phyloP scores from a whole-genome alignment of 2,888 invertebrate species.

The Eupelmus urozonus region DNA sequence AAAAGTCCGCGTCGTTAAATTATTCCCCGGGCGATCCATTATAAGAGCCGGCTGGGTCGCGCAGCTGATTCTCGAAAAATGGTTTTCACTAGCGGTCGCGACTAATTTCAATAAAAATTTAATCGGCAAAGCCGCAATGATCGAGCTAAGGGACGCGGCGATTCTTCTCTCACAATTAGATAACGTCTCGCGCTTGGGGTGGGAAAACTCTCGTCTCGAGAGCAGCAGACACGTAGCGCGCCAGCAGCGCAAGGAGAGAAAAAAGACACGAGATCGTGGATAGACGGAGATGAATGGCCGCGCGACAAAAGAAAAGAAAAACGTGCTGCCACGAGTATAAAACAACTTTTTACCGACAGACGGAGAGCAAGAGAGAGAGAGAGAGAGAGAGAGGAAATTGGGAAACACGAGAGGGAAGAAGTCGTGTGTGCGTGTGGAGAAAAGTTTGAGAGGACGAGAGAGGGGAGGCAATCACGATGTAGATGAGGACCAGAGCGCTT shows the following conservation, averaged over 20 bases:
- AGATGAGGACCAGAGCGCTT: constrained; percentile 36
- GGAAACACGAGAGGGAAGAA: neutral
- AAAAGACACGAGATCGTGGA: constrained; percentile 25
- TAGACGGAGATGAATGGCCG: constrained; percentile 51
- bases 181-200: neutral
- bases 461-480: constrained; percentile 40
- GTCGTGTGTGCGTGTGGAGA: neutral
- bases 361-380: too few relatives aligned
- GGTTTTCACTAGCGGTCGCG: neutral
- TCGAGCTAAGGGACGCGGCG: neutral
- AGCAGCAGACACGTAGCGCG: neutral
- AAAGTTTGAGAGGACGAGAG: neutral
- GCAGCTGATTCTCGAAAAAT: neutral
- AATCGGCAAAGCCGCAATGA: constrained; percentile 37
- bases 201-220: constrained; percentile 10
- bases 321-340: constrained; percentile 29
- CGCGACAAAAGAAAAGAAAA: constrained; percentile 41
- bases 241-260: neutral
- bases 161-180: constrained; percentile 28
- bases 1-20: neutral
- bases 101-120: constrained; percentile 46
- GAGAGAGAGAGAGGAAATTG: constrained; percentile 10
- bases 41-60: constrained; percentile 1
- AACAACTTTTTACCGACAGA: constrained; percentile 30
- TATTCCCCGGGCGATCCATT: constrained; percentile 30